Evolutionary conservation across 2,797 vertebrate species (phyloP).

Genomic region (Cryptoblepharus egeriae): DNA sequence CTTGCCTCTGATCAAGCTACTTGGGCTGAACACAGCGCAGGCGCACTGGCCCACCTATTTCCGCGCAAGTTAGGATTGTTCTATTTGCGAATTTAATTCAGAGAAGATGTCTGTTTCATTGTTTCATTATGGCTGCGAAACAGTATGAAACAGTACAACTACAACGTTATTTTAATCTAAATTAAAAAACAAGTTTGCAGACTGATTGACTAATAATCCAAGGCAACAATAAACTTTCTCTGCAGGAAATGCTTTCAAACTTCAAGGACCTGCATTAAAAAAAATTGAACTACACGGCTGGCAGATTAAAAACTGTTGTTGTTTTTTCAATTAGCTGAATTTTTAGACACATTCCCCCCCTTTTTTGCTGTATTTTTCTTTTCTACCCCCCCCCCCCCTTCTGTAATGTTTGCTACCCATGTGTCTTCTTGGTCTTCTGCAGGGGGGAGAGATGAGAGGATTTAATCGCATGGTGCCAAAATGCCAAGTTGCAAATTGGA

Average conservation of each 20-base stretch:
- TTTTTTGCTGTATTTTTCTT: neutral
- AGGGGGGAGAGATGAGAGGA: neutral
- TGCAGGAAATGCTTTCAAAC: slow-evolving; percentile 35
- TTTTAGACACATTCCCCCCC: neutral
- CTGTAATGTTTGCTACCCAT: neutral
- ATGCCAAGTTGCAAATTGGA: slow-evolving; percentile 32
- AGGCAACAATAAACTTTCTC: slow-evolving; percentile 8
- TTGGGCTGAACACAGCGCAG: no score
- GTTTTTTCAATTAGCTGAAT: slow-evolving; percentile 21
- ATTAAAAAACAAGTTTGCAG: slow-evolving; percentile 38
- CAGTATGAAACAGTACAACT: slow-evolving; percentile 26
- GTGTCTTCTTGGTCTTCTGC: neutral
- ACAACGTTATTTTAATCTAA: slow-evolving; percentile 21
- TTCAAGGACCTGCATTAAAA: slow-evolving; percentile 41
- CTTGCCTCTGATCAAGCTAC: no score
- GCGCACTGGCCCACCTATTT: no score
- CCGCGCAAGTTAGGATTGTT: no score
- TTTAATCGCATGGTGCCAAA: slow-evolving; percentile 32
- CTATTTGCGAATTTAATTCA: slow-evolving; percentile 22
- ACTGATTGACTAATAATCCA: slow-evolving; percentile 26
- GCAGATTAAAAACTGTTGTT: slow-evolving; percentile 16
- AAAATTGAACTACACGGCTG: slow-evolving; percentile 18
- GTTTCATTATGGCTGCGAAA: no score
- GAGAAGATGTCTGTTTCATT: slow-evolving; percentile 10
- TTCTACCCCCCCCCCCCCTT: neutral